Conservation (phyloP, 1,140 invertebrate species). For the Formica exsecta region DNA sequence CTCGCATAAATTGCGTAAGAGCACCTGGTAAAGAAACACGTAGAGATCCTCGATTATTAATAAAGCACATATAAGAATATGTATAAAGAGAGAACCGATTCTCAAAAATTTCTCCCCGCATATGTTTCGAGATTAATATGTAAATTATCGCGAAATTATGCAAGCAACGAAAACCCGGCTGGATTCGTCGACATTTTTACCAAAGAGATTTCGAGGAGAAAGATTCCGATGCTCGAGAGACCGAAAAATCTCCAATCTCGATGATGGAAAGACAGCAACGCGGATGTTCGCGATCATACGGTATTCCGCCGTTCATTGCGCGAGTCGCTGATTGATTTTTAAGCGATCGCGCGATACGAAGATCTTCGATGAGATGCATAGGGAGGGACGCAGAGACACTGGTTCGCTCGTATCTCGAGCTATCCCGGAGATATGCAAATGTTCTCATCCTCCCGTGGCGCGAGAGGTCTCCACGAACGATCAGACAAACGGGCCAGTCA, state of each 20-base stretch:
- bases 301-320: neutral
- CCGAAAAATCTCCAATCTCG: conserved; percentile 1
- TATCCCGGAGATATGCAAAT: conserved; percentile 75
- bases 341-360: conserved; percentile 61
- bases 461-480: conserved; percentile 58
- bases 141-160: conserved; percentile 47
- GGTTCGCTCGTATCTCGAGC: conserved; percentile 69
- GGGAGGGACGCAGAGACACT: conserved; percentile 62
- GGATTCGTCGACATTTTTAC: conserved; percentile 25
- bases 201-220: conserved; percentile 28
- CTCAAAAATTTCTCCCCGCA: conserved; percentile 14
- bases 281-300: neutral
- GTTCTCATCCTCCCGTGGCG: conserved; percentile 30
- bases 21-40: neutral
- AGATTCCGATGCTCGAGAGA: neutral
- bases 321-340: conserved; percentile 66
- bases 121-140: conserved; percentile 33
- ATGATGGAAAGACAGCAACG: neutral
- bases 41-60: conserved; percentile 1
- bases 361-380: conserved; percentile 60
- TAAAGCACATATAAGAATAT: conserved; percentile 34
- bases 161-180: neutral
- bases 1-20: neutral
- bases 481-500: conserved; percentile 78
- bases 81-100: neutral